Base-by-base conservation (phyloP, 2,888 invertebrate genomes). In the Muschampia plurimacula region DNA sequence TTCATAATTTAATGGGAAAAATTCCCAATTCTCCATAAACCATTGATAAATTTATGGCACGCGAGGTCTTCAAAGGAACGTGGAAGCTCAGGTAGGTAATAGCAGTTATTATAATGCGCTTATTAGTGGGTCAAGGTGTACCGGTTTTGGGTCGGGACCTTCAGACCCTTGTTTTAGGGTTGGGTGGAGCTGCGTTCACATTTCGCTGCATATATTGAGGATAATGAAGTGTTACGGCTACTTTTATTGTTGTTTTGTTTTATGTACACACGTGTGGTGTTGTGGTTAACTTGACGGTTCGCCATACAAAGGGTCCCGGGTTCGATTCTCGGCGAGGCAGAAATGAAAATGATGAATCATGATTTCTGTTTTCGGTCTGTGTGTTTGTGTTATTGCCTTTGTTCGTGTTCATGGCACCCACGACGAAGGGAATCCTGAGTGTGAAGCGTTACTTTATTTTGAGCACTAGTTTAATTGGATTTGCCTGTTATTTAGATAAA, bases 11-110 rank as follows among this genome's bases (percentile, higher is more conserved):
- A 59, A 70, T 65, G 70, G 71, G 65, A 66, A 71, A 71, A 66
- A 71, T 66, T 71, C 59, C 71, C 71, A 66, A 71, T 60, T 65
- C 32, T 13, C 65, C 71, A 66, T 71, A 71, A 22, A 22, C 22
- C 22, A 22, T 22, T 22, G 22, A 22, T 81, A 83, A 84, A 85
- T 85, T 83, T 83, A 80, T 79, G 79, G 76, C 77, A 84, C 84
- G 81, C 79, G 73, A 81, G 83, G 76, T 80, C 82, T 79, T 78
- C 74, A 74, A 76, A 77, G 74, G 75, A 74, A 76, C 71, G 71
- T 66, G 71, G 71, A 71, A 66, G 71, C 71, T 66, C 71, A 71
- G 71, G 71, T 60, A 59, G 59, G 71, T 66, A 55, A 55, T 55
- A 66, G 65, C 65, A 49, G 70, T 57, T 60, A 71, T 71, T 71